Evolutionary conservation across 2,888 invertebrate species (phyloP).

Genomic region (Acrobeloides nanus): DNA sequence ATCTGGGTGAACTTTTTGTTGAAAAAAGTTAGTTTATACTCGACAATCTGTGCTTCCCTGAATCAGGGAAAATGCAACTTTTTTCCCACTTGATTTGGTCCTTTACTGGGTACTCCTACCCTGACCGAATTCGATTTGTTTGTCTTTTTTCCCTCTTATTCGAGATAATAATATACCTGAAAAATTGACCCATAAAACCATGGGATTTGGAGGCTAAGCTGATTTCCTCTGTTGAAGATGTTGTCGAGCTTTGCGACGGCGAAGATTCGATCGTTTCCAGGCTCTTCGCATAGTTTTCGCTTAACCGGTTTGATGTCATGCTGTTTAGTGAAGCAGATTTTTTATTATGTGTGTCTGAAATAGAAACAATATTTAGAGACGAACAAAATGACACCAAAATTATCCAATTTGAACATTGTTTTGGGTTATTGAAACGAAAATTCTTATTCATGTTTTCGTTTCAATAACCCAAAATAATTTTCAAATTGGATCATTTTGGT

Average conservation of each 20-base stretch:
- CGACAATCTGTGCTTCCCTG: no score
- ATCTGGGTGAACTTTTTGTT: slow-evolving; percentile 1
- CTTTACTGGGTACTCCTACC: no score
- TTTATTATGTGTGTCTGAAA: neutral
- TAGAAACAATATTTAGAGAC: no score
- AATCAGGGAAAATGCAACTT: no score
- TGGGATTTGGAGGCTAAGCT: slow-evolving; percentile 28
- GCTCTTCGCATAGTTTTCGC: slow-evolving; percentile 2
- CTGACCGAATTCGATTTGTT: no score
- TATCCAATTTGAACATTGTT: slow-evolving; percentile 8
- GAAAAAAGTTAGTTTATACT: no score
- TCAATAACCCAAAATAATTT: no score
- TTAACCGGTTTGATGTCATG: neutral
- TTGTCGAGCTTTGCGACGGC: slow-evolving; percentile 10
- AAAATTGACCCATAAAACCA: slow-evolving; percentile 43
- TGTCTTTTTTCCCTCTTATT: no score
- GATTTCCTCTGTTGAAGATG: slow-evolving; percentile 15
- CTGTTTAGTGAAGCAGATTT: neutral
- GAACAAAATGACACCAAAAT: no score
- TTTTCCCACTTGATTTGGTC: no score
- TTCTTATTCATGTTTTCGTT: slow-evolving; percentile 1
- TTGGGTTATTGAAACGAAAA: neutral
- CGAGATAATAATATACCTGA: slow-evolving; percentile 31
- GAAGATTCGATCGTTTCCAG: slow-evolving; percentile 5
- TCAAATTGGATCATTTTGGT: no score